Percentiles rank a stretch among this genome's conserved stretches.
phyloP scores from a whole-genome alignment of 2,797 vertebrate species.

The Diglossa cyanea region DNA sequence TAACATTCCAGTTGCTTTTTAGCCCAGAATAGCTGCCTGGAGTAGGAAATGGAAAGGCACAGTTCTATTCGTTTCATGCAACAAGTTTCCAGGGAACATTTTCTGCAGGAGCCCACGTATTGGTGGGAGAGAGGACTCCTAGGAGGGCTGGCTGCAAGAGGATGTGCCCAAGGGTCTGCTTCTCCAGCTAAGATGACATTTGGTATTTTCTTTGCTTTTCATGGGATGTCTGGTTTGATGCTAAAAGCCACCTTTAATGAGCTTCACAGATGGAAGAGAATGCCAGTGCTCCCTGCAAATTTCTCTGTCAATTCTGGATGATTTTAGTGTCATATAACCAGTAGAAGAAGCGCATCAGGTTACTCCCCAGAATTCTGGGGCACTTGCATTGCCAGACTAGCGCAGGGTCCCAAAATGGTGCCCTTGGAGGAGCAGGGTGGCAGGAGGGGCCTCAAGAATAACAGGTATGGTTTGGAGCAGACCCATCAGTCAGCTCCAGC shows the following conservation, averaged over 20 bases:
- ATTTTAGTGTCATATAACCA: neutral
- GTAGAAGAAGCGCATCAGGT: neutral
- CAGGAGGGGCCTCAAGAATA: neutral
- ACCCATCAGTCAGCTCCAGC: slow-evolving; percentile 15
- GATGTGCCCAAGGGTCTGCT: fast-evolving
- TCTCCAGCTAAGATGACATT: neutral
- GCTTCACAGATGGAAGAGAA: neutral
- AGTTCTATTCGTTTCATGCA: neutral
- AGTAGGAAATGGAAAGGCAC: neutral
- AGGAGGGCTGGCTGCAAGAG: neutral
- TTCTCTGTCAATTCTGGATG: neutral
- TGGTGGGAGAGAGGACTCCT: neutral
- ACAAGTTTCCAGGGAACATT: neutral
- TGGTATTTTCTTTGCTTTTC: neutral
- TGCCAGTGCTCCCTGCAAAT: neutral
- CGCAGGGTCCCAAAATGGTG: neutral
- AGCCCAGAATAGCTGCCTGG: neutral
- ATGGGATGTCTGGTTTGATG: neutral
- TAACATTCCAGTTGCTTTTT: neutral
- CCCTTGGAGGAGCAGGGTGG: neutral
- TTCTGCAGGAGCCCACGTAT: neutral
- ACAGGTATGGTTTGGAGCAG: slow-evolving; percentile 34
- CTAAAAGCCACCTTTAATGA: neutral
- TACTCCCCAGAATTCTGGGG: neutral
- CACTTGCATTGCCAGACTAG: fast-evolving